Evolutionary conservation across 2,888 invertebrate genomes (phyloP), one percentile per base, ranked within the genome.

Genomic region (Caradrina kadenii): DNA sequence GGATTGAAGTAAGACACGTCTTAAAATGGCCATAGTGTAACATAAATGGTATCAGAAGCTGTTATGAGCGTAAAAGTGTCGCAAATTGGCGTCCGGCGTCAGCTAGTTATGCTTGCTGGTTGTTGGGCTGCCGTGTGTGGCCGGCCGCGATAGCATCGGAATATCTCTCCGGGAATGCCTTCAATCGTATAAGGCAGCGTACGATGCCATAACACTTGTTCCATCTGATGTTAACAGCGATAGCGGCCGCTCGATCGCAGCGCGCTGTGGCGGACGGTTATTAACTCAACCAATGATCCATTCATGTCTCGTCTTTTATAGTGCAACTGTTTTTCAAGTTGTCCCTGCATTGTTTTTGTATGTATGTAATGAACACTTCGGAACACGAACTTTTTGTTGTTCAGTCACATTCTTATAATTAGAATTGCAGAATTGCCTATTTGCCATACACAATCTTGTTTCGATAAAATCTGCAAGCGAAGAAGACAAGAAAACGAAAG

Each of bases 191-290:
- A 93, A 88, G 93, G 92, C 86, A 86, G 88, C 80, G 86, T 87
- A 87, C 90, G 91, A 92, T 91, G 92, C 93, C 92, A 93, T 93
- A 94, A 94, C 94, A 93, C 93, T 94, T 93, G 94, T 92, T 89
- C 88, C 88, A 86, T 91, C 91, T 84, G 93, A 93, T 93, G 89
- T 88, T 88, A 87, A 86, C 87, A 85, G 87, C 88, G 94, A 93
- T 94, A 93, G 83, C 82, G 84, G 76, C 82, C 84, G 82, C 80
- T 78, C 84, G 87, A 86, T 86, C 86, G 86, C 84, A 86, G 84
- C 83, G 81, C 83, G 84, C 91, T 89, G 88, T 87, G 88, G 87
- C 90, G 86, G 88, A 82, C 85, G 86, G 86, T 92, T 91, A 92
- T 90, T 89, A 90, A 91, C 87, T 85, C 84, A 82, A 85, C 88